A percentile compares a stretch with the other conserved stretches of the same genome.
Evolutionary conservation across 2,888 invertebrate genomes (phyloP).

Genomic region (Pristionchus japonicus): DNA sequence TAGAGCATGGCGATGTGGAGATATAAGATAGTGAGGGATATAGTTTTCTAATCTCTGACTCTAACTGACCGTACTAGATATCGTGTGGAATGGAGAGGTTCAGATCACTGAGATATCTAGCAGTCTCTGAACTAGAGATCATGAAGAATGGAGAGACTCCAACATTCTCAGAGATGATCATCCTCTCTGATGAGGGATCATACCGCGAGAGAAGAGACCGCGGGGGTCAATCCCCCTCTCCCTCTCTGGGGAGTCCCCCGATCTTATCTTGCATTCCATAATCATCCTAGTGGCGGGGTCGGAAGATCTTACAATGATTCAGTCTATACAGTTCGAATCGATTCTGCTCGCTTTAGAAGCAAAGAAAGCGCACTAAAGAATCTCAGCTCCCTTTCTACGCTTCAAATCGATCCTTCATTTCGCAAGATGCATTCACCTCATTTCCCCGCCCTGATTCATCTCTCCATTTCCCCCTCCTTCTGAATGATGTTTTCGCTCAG

Average conservation of each 20-base stretch:
- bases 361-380: background rate
- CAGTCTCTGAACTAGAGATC: background rate
- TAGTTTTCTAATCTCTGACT: background rate
- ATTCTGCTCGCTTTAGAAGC: background rate
- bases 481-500: slow-evolving; percentile 5
- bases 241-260: background rate
- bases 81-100: background rate
- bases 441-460: background rate
- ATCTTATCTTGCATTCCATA: background rate
- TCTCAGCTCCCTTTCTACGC: background rate
- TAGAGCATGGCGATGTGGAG: background rate
- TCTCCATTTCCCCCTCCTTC: slow-evolving; percentile 3
- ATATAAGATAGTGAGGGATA: too few species aligned
- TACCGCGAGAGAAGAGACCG: background rate
- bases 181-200: too few species aligned
- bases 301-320: background rate
- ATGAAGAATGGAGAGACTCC: background rate
- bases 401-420: background rate
- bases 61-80: background rate
- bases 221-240: background rate
- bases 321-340: background rate
- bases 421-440: background rate
- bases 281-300: too few species aligned
- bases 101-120: background rate
- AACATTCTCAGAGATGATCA: background rate